These are phyloP conservation scores for Chaetorhynchus papuensis DNA, from an alignment of 2,113 vertebrate genomes.

Conservation along the genomic window DNA sequence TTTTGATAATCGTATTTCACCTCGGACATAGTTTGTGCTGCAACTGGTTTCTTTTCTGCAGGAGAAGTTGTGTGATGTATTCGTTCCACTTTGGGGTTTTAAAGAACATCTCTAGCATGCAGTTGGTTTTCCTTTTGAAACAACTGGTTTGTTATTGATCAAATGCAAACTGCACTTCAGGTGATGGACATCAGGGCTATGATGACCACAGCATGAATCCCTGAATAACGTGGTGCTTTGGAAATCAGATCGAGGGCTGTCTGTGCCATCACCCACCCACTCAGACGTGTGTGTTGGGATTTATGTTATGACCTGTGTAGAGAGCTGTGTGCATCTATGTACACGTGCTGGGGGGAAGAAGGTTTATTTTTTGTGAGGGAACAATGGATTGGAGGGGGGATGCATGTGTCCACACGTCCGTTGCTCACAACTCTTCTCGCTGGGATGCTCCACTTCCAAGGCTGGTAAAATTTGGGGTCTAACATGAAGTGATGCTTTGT, in stretches of 20 bases:
- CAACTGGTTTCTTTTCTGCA: background rate
- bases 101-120: background rate
- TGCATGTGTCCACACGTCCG: background rate
- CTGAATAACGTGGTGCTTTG: background rate
- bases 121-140: conserved; percentile 9
- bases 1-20: background rate
- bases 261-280: accelerated
- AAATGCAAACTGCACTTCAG: background rate
- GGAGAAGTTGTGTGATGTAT: background rate
- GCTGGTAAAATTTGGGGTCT: background rate
- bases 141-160: background rate
- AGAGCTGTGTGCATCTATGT: background rate
- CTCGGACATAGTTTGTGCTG: background rate
- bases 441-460: background rate
- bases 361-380: background rate
- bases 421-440: background rate
- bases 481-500: background rate
- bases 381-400: background rate
- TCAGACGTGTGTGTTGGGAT: background rate
- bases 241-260: background rate
- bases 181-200: background rate
- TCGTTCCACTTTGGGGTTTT: background rate
- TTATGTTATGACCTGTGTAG: background rate
- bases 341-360: background rate
- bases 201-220: background rate